Percentiles rank a stretch among this genome's conserved stretches.
These are phyloP conservation scores for Hypsopygia costalis DNA, from an alignment of 2,888 invertebrate species.

Conservation along the genomic window DNA sequence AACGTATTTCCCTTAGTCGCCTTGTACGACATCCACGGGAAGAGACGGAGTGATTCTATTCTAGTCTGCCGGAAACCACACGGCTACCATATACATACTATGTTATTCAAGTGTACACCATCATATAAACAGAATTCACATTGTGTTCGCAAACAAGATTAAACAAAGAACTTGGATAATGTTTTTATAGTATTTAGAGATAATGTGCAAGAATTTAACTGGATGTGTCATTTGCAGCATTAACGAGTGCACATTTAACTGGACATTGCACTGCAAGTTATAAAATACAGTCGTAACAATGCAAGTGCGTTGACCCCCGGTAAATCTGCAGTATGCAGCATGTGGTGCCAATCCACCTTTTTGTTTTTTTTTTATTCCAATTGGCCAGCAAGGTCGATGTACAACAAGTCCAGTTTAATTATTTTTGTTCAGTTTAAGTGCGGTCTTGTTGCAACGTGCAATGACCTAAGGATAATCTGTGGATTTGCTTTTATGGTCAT, in stretches of 20 bases:
- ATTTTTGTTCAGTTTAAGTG: slow-evolving; percentile 19
- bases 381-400: slow-evolving; percentile 13
- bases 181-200: neutral
- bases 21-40: too few relatives aligned
- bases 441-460: slow-evolving; percentile 22
- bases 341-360: neutral
- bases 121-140: too few relatives aligned
- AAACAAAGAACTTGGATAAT: neutral
- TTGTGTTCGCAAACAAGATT: neutral
- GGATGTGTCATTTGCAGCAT: neutral
- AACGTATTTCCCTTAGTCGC: too few relatives aligned
- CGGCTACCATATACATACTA: too few relatives aligned
- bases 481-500: neutral
- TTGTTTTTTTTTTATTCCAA: neutral
- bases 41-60: too few relatives aligned
- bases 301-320: slow-evolving; percentile 1
- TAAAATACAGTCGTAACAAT: slow-evolving; percentile 1
- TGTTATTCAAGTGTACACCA: too few relatives aligned
- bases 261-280: neutral
- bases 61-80: too few relatives aligned
- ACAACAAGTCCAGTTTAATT: slow-evolving; percentile 21
- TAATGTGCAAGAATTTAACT: neutral
- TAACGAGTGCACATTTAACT: neutral
- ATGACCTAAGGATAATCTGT: slow-evolving; percentile 15
- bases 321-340: neutral